A percentile compares a stretch with the other conserved stretches of the same genome.
Evolutionary conservation across 2,113 vertebrate species (phyloP).

Genomic region (Sminthopsis crassicaudata): DNA sequence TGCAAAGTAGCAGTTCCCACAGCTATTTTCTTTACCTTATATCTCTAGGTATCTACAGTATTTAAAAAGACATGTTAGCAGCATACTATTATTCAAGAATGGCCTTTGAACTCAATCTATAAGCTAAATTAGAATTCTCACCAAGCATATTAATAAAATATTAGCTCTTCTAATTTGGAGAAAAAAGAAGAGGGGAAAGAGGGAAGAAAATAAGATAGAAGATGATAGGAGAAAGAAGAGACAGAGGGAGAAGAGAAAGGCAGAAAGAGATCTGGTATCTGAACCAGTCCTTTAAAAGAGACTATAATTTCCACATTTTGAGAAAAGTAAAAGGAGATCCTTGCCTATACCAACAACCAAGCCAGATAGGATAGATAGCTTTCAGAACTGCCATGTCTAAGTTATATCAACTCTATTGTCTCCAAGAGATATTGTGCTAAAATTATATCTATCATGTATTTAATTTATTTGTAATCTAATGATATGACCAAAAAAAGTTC

Average conservation of each 20-base stretch:
- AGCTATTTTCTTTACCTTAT: neutral
- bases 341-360: neutral
- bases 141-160: neutral
- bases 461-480: neutral
- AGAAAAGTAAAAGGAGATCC: neutral
- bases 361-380: neutral
- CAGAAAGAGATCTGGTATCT: neutral
- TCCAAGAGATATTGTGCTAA: neutral
- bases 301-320: neutral
- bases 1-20: neutral
- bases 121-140: neutral
- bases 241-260: too few relatives aligned
- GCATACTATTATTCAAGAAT: neutral
- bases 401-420: neutral
- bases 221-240: neutral
- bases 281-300: neutral
- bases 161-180: conserved; percentile 1
- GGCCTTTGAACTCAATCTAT: neutral
- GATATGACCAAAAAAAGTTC: neutral
- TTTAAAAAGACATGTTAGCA: neutral
- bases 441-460: neutral
- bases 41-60: neutral
- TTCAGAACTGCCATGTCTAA: neutral
- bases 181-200: neutral
- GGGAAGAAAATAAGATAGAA: too few relatives aligned